Evolutionary conservation across 2,113 vertebrate genomes (phyloP).

Genomic region (Solea solea): DNA sequence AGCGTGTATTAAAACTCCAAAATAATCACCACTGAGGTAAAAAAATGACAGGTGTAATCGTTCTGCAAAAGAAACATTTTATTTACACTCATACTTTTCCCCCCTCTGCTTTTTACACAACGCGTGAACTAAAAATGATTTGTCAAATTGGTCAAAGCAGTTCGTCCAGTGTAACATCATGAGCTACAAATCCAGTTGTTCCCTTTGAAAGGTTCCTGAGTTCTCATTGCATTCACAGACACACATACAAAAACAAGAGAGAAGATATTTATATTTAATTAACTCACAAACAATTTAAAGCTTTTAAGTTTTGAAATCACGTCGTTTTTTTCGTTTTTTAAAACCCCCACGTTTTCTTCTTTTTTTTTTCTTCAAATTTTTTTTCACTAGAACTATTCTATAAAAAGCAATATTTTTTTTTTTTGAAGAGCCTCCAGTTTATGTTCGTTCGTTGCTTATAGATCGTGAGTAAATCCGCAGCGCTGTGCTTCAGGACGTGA

Average conservation of each 20-base stretch:
- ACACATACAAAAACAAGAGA: slow-evolving; percentile 73
- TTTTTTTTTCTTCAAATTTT: no score
- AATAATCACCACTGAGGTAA: background rate
- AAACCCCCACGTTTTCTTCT: slow-evolving; percentile 51
- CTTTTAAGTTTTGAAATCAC: slow-evolving; percentile 67
- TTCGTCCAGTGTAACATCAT: slow-evolving; percentile 31
- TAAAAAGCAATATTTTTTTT: slow-evolving; percentile 70
- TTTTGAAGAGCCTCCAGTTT: slow-evolving; percentile 82
- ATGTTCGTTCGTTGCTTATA: slow-evolving; percentile 57
- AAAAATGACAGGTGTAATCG: slow-evolving; percentile 25
- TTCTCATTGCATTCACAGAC: slow-evolving; percentile 75
- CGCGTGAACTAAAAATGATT: slow-evolving; percentile 30
- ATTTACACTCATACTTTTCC: slow-evolving; percentile 78
- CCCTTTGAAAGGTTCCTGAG: slow-evolving; percentile 62
- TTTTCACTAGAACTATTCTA: slow-evolving; percentile 77
- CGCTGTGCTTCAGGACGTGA: slow-evolving; percentile 59
- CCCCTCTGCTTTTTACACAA: slow-evolving; percentile 45
- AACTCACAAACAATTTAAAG: slow-evolving; percentile 80
- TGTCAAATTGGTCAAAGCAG: slow-evolving; percentile 51
- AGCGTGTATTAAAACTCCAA: no score
- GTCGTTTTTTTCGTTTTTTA: slow-evolving; percentile 56
- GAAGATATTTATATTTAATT: slow-evolving; percentile 82
- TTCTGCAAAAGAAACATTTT: slow-evolving; percentile 74
- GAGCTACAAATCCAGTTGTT: slow-evolving; percentile 36
- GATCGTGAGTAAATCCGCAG: slow-evolving; percentile 57